Percentiles rank a stretch among this genome's conserved stretches.
phyloP scores from a whole-genome alignment of 1,140 invertebrate species.

The Rhysida immarginata region DNA sequence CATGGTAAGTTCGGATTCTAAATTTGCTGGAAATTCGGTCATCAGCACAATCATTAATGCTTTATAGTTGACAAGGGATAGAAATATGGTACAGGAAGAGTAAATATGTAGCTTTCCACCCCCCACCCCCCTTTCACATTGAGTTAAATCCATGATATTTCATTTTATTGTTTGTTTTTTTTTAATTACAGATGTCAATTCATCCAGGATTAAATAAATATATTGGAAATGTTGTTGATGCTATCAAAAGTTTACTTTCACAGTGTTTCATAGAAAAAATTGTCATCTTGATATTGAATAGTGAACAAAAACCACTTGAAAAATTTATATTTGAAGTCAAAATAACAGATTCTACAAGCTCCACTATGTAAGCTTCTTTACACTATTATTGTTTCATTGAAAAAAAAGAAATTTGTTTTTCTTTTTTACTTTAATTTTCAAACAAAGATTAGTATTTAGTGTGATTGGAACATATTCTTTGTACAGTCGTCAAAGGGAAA shows the following conservation, averaged over 20 bases:
- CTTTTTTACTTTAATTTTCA: not conserved
- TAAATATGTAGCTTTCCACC: too few relatives aligned
- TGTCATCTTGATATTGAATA: not conserved
- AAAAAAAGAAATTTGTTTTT: not conserved
- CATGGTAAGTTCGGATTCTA: too few relatives aligned
- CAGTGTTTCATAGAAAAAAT: not conserved
- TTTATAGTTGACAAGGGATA: too few relatives aligned
- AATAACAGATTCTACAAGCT: not conserved
- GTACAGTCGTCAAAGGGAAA: too few relatives aligned
- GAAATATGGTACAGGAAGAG: too few relatives aligned
- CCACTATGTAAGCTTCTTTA: not conserved
- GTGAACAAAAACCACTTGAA: not conserved
- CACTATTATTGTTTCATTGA: not conserved
- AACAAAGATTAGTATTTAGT: not conserved
- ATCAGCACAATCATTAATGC: too few relatives aligned
- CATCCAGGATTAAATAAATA: slow-evolving; percentile 7
- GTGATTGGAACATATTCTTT: not conserved
- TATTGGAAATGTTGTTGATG: slow-evolving; percentile 2
- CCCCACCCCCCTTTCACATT: too few relatives aligned
- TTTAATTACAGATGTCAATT: slow-evolving; percentile 2
- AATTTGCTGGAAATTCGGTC: too few relatives aligned
- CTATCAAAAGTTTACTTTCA: not conserved
- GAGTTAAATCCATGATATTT: too few relatives aligned
- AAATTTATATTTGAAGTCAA: slow-evolving; percentile 6
- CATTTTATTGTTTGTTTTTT: too few relatives aligned